These are phyloP conservation scores for Spondyliosoma cantharus DNA, from an alignment of 2,797 vertebrate species.

Conservation along the genomic window DNA sequence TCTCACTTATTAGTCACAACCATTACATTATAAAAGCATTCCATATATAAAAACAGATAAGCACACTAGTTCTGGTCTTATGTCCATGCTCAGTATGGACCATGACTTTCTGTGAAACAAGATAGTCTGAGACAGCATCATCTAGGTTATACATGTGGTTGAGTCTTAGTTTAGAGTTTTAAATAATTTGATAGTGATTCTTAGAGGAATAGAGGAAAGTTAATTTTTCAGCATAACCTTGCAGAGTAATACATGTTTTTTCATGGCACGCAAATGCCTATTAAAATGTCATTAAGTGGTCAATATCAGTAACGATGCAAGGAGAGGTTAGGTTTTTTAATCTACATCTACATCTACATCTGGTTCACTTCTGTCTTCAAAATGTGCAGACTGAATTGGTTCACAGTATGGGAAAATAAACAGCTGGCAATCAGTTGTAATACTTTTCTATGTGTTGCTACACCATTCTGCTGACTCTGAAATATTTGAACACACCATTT, in stretches of 20 bases:
- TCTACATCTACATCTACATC: neutral
- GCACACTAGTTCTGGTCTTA: too few species aligned
- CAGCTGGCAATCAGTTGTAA: conserved; percentile 13
- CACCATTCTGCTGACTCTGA: conserved; percentile 28
- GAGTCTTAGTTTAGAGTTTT: too few species aligned
- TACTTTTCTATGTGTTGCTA: conserved; percentile 26
- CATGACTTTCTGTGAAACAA: too few species aligned
- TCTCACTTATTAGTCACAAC: too few species aligned
- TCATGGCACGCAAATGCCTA: neutral
- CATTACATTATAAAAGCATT: too few species aligned
- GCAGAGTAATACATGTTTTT: conserved; percentile 1
- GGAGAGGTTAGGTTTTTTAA: neutral
- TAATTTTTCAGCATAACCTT: neutral
- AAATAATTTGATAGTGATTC: neutral
- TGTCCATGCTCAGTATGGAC: too few species aligned
- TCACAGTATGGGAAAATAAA: conserved; percentile 7
- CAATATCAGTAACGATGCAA: neutral
- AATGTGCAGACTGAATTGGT: conserved; percentile 12
- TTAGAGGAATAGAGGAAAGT: neutral
- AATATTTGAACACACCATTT: conserved; percentile 26
- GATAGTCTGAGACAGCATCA: too few species aligned
- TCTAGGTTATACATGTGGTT: too few species aligned
- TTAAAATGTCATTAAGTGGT: conserved; percentile 5
- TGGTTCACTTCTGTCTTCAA: conserved; percentile 4
- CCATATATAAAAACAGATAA: too few species aligned